Base-by-base conservation (phyloP, 2,888 invertebrate genomes). In the Elysia crispata region DNA sequence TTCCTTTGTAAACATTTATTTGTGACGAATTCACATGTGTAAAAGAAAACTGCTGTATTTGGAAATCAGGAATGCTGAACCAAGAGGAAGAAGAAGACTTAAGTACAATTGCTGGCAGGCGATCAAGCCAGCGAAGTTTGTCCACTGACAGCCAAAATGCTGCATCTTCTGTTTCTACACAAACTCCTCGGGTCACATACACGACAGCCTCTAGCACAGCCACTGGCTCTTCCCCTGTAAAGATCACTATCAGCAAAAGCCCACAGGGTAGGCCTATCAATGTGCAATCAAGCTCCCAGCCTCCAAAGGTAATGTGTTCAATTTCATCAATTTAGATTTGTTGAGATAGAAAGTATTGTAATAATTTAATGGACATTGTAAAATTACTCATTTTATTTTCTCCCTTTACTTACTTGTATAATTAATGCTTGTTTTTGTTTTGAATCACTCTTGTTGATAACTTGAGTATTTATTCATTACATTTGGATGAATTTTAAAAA, bases 211-310 rank as follows among this genome's bases (percentile, higher is more conserved):
- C 86, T 67, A 85, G 86, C 75, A 84, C 85, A 23, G 73, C 84
- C 11, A 84, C 88, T 25, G 85, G 86, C n/a, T 82, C 88, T n/a
- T 89, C 90, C 1, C 90, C 90, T 0, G 89, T 90, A 82, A 90
- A 90, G 80, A 90, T 91, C 79, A 90, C 90, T 20, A 89, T 90
- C 81, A 89, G 88, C 79, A 91, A 91, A 80, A 89, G 89, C 81
- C 90, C 90, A 3, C 87, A 88, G 80, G 86, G 86, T 0, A 84
- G 87, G 20, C 81, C 82, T 13, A 82, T 83, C 57, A 83, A 79
- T 13, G 83, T 83, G 41, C 83, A 83, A 69, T 81, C 83, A 18
- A 81, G 77, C 23, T 80, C 83, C 8, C 85, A 85, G 80, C 85
- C 85, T 5, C 83, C 85, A 18, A 85, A 85, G 83, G 85, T 85